Evolutionary conservation across 2,113 vertebrate genomes (phyloP).

Genomic region (Pimephales promelas): DNA sequence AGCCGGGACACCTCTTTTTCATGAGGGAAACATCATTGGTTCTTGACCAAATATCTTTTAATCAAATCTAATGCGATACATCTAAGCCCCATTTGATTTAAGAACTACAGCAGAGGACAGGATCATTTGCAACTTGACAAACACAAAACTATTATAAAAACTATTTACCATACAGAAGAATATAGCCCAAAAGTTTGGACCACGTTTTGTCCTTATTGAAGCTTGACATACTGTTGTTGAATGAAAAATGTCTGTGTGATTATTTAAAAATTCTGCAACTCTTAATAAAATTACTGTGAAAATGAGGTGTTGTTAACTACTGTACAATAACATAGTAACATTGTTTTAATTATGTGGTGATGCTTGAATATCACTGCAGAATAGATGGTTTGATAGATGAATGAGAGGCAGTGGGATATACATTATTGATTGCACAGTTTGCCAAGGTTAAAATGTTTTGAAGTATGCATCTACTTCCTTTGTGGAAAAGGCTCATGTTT

Average conservation of each 20-base stretch:
- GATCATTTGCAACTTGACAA: no score
- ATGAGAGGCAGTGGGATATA: conserved; percentile 11
- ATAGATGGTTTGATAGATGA: conserved; percentile 19
- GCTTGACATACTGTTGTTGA: neutral
- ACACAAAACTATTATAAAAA: neutral
- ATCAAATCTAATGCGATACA: no score
- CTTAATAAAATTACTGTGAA: neutral
- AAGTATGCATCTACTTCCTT: conserved; percentile 29
- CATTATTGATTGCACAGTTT: conserved; percentile 30
- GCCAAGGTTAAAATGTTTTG: conserved; percentile 32
- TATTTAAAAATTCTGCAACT: neutral
- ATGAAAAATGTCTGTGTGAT: neutral
- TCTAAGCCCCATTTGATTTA: neutral
- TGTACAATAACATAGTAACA: neutral
- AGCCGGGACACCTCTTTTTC: no score
- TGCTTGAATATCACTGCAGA: neutral
- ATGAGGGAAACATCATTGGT: no score
- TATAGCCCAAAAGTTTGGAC: neutral
- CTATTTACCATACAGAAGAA: neutral
- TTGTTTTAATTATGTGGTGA: neutral
- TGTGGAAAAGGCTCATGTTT: conserved; percentile 8
- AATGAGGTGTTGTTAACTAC: neutral
- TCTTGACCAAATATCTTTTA: no score
- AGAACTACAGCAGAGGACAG: neutral
- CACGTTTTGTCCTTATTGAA: neutral